Evolutionary conservation across 2,113 vertebrate species (phyloP).

Genomic region (Acanthochromis polyacanthus): DNA sequence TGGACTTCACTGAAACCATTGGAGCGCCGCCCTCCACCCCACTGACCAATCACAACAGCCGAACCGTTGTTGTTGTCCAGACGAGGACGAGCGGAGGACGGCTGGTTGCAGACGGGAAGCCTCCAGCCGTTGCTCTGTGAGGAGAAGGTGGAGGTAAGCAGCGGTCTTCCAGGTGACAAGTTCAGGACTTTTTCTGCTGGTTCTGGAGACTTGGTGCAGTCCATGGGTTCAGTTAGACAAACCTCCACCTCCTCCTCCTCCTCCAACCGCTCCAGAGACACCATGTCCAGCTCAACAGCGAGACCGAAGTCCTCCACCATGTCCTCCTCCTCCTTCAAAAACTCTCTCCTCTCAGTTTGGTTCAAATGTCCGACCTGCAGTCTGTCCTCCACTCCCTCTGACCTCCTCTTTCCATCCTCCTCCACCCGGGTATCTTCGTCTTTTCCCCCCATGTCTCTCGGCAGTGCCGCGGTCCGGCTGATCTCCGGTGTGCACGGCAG

Average conservation of each 20-base stretch:
- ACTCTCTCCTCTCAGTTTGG: constrained; percentile 10
- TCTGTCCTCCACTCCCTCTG: neutral
- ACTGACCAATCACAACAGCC: constrained; percentile 83
- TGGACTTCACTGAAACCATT: constrained; percentile 62
- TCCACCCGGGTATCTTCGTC: neutral
- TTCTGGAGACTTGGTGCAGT: constrained; percentile 85
- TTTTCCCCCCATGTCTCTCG: constrained; percentile 16
- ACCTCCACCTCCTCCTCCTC: constrained; percentile 56
- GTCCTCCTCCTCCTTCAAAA: neutral
- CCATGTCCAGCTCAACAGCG: constrained; percentile 77
- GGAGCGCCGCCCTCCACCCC: constrained; percentile 79
- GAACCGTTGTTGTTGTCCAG: constrained; percentile 88
- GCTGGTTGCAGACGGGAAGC: constrained; percentile 74
- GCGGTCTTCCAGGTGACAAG: constrained; percentile 30
- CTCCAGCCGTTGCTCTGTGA: constrained; percentile 81
- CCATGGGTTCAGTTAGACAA: constrained; percentile 82
- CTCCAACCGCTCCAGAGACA: constrained; percentile 78
- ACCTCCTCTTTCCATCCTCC: neutral
- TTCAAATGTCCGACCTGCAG: neutral
- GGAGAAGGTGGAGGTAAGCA: constrained; percentile 71
- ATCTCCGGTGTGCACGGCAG: constrained; percentile 91
- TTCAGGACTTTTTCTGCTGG: constrained; percentile 60
- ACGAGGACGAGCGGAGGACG: constrained; percentile 76
- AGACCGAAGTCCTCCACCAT: constrained; percentile 53
- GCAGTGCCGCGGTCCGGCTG: constrained; percentile 63